A percentile compares a stretch with the other conserved stretches of the same genome.
Evolutionary conservation across 2,797 vertebrate genomes (phyloP).

Genomic region (Stomatorhinus walkeri): DNA sequence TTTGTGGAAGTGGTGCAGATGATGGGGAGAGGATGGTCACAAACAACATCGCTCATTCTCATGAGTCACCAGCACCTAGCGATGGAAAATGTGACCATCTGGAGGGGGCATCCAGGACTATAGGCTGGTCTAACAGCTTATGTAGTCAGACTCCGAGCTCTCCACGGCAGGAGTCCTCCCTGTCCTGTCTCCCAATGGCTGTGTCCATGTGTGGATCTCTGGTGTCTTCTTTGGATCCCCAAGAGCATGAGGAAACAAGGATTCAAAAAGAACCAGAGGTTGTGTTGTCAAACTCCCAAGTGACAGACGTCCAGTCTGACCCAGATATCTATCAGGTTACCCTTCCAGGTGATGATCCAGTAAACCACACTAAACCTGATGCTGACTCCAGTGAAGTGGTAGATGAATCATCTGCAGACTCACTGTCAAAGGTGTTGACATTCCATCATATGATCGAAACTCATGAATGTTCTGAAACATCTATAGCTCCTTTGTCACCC

Average conservation of each 20-base stretch:
- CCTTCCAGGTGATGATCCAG: constrained; percentile 17
- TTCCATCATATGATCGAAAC: constrained; percentile 6
- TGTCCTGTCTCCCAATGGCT: constrained; percentile 64
- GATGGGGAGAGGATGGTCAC: neutral
- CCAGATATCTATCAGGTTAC: constrained; percentile 19
- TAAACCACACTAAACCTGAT: constrained; percentile 16
- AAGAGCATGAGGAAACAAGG: constrained; percentile 39
- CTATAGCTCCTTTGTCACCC: constrained; percentile 32
- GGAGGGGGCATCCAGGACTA: constrained; percentile 9
- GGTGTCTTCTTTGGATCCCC: constrained; percentile 38
- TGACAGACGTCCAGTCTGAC: constrained; percentile 33
- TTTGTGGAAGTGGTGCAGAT: neutral
- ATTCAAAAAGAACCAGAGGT: constrained; percentile 32
- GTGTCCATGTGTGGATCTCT: constrained; percentile 66
- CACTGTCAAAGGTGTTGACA: neutral
- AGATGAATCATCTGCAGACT: neutral
- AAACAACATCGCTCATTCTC: neutral
- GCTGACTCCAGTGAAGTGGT: constrained; percentile 29
- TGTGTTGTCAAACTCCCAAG: constrained; percentile 36
- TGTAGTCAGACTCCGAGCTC: constrained; percentile 31
- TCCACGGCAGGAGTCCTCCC: constrained; percentile 37
- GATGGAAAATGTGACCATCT: neutral
- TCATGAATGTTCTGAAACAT: constrained; percentile 22
- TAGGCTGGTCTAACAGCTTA: constrained; percentile 25
- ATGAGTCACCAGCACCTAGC: neutral